Evolutionary conservation across 92 coral and sea anemone genomes (phyloP).

Genomic region (Ricordea florida): DNA sequence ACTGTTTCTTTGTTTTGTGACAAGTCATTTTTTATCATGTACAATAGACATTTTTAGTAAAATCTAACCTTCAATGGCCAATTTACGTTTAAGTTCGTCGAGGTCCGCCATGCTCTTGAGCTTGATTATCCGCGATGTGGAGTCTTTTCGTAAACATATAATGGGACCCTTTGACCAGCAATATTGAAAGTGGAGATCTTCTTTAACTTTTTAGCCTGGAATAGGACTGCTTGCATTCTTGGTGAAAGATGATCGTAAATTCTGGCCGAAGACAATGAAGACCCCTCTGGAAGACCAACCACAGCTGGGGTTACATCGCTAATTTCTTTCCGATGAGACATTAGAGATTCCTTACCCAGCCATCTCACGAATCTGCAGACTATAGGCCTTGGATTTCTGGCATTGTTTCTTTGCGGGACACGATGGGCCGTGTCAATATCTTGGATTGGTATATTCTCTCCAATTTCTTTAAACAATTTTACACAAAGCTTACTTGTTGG

Average conservation of each 20-base stretch:
- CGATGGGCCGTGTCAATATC: too few relatives aligned
- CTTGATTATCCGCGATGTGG: background rate
- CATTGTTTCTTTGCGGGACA: too few relatives aligned
- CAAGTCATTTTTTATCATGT: constrained; percentile 3
- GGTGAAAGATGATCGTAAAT: too few relatives aligned
- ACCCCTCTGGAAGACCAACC: too few relatives aligned
- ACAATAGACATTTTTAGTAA: constrained; percentile 13
- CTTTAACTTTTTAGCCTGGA: too few relatives aligned
- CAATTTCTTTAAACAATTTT: too few relatives aligned
- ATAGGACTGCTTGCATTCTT: too few relatives aligned
- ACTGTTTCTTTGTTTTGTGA: background rate
- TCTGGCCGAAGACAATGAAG: too few relatives aligned
- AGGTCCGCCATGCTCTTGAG: background rate
- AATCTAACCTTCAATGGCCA: constrained; percentile 6
- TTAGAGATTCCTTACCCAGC: background rate
- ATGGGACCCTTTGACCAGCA: background rate
- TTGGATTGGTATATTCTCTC: too few relatives aligned
- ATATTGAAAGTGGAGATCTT: too few relatives aligned
- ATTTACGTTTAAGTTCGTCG: background rate
- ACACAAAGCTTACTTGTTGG: too few relatives aligned
- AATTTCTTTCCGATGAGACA: background rate
- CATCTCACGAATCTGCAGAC: background rate
- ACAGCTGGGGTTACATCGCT: background rate
- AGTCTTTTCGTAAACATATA: background rate
- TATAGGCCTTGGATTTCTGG: background rate